Evolutionary conservation across 2,797 vertebrate genomes (phyloP), one percentile per base, ranked within the genome.

Genomic region (Helostoma temminkii): DNA sequence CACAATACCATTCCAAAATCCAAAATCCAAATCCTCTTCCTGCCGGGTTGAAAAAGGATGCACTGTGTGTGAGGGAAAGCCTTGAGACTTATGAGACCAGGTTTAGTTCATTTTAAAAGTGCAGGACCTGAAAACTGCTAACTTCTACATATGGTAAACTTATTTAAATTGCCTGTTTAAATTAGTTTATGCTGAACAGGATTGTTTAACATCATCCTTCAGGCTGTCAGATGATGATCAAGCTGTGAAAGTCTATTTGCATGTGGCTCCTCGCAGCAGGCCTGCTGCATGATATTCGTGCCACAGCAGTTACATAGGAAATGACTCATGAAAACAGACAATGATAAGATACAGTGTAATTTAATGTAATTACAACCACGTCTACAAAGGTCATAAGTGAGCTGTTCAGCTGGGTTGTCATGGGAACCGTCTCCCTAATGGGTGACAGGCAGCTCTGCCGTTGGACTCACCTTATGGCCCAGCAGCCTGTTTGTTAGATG

Each of bases 361-460:
- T 84, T 88, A 80, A 86, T 78, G 71, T 76, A 75, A 86, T 89
- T 85, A 84, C 68, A 81, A 50, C 58, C 55, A 26, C 16, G 28
- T 75, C 78, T 67, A 61, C 67, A 74, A 86, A 91, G 87, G 89
- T 90, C 91, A 90, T 48, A 74, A 84, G 76, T 71, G 79, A 83
- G 85, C 76, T 76, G 66, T 74, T 85, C 67, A 9, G 54, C 16
- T 10, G 0, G 54, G 90, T 91, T 24, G 79, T 66, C 90, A 91
- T 89, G 83, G 91, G 62, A 90, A 93, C 87, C 26, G 53, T 68
- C 76, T 72, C 68, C 47, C 49, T 78, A 48, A 79, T 58, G 66
- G 74, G 16, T 37, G 74, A 74, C 62, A 59, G 37, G 36, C 42
- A n/a, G 58, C 7, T 47, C 55, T 56, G 66, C 41, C 68, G 78